phyloP scores from a whole-genome alignment of 2,113 vertebrate species.

The Suricata suricatta region DNA sequence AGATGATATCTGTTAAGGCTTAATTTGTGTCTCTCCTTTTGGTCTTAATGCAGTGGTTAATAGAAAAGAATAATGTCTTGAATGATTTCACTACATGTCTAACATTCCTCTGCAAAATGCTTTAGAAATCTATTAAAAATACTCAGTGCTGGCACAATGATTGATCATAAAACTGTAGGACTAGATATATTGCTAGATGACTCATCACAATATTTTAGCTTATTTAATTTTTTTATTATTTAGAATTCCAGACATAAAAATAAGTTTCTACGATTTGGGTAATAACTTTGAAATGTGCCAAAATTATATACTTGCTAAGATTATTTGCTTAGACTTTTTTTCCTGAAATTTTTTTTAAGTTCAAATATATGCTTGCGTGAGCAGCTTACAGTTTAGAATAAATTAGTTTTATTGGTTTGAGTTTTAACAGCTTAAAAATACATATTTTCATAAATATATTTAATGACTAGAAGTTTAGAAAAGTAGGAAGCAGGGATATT shows the following conservation, averaged over 20 bases:
- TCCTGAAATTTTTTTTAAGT: neutral
- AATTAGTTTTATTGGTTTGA: neutral
- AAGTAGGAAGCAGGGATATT: neutral
- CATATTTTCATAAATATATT: neutral
- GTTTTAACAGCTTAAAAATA: neutral
- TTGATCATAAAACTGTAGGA: constrained; percentile 74
- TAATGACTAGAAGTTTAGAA: neutral
- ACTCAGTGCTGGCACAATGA: constrained; percentile 70
- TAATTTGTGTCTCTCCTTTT: constrained; percentile 80
- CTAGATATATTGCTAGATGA: constrained; percentile 69
- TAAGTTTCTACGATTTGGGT: neutral
- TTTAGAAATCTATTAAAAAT: constrained; percentile 82
- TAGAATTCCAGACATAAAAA: constrained; percentile 50
- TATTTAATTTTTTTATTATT: constrained; percentile 63
- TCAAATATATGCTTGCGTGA: neutral
- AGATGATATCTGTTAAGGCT: constrained; percentile 76
- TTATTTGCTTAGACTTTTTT: neutral
- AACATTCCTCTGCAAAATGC: constrained; percentile 81
- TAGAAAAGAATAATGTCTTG: constrained; percentile 79
- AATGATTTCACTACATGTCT: constrained; percentile 83
- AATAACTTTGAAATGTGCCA: neutral
- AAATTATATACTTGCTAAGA: neutral
- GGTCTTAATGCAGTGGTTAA: constrained; percentile 80
- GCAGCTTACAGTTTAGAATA: neutral
- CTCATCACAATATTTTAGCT: constrained; percentile 67